Evolutionary conservation across 1,140 invertebrate species (phyloP).

Genomic region (Drosophila sulfurigaster): DNA sequence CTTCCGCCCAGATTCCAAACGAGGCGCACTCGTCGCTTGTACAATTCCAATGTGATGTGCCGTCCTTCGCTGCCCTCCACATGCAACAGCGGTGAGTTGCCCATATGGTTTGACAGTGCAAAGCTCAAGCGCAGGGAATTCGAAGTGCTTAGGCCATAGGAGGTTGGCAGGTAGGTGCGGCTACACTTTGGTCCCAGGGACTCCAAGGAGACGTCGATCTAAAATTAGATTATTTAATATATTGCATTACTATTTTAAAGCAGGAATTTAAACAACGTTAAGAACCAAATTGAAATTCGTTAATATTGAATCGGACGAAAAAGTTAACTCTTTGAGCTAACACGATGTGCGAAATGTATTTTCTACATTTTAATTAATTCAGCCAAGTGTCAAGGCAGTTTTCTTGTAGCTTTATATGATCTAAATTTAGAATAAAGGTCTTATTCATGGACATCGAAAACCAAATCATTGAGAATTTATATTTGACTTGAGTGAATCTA

Average conservation of each 20-base stretch:
- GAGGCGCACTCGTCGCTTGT: slow-evolving; percentile 90
- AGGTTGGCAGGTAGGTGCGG: slow-evolving; percentile 89
- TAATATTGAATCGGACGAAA: no score
- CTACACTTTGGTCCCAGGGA: slow-evolving; percentile 89
- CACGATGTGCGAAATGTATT: no score
- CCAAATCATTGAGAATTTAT: no score
- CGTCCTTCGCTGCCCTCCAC: slow-evolving; percentile 87
- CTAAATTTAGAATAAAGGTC: no score
- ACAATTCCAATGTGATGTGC: slow-evolving; percentile 92
- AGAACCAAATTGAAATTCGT: no score
- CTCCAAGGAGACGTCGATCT: slow-evolving; percentile 93
- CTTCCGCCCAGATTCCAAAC: slow-evolving; percentile 92
- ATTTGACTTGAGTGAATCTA: no score
- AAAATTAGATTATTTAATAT: slow-evolving; percentile 49
- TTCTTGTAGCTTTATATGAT: no score
- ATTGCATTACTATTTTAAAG: background rate
- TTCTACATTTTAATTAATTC: no score
- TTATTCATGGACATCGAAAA: no score
- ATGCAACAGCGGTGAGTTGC: slow-evolving; percentile 85
- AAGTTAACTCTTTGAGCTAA: no score
- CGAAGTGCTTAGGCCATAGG: slow-evolving; percentile 89
- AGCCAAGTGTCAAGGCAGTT: no score
- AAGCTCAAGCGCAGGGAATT: slow-evolving; percentile 90
- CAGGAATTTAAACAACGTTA: background rate
- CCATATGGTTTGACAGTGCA: slow-evolving; percentile 86